Percentiles rank a stretch among this genome's conserved stretches.
phyloP scores from a whole-genome alignment of 2,797 vertebrate genomes.

The Phoeniculus purpureus region DNA sequence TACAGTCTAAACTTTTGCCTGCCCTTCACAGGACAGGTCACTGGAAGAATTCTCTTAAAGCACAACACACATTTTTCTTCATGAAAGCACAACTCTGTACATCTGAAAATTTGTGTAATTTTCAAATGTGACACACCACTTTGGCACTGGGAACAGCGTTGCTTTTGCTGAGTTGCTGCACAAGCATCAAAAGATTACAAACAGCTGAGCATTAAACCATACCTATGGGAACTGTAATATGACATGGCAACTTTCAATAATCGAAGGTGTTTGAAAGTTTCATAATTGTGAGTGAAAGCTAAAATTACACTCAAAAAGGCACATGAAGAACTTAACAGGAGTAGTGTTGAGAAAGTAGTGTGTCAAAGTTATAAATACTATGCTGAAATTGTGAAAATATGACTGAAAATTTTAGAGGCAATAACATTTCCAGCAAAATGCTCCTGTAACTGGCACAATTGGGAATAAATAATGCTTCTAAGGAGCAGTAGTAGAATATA shows the following conservation, averaged over 20 bases:
- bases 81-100: no score
- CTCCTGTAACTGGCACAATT: slow-evolving; percentile 6
- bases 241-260: background rate
- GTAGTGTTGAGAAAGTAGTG: background rate
- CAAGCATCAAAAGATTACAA: background rate
- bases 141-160: background rate
- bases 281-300: background rate
- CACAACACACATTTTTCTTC: no score
- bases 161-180: background rate
- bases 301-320: background rate
- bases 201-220: background rate
- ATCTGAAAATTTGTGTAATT: no score
- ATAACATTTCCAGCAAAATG: background rate
- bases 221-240: background rate
- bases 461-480: slow-evolving; percentile 7
- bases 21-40: no score
- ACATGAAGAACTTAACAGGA: background rate
- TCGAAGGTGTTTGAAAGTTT: background rate
- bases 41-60: no score
- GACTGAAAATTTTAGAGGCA: background rate
- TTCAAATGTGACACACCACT: background rate
- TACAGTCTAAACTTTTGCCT: no score
- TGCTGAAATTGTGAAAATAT: background rate
- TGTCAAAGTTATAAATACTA: background rate
- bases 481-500: background rate